Evolutionary conservation across 2,888 invertebrate genomes (phyloP).

Genomic region (Reticulitermes lucifugus): DNA sequence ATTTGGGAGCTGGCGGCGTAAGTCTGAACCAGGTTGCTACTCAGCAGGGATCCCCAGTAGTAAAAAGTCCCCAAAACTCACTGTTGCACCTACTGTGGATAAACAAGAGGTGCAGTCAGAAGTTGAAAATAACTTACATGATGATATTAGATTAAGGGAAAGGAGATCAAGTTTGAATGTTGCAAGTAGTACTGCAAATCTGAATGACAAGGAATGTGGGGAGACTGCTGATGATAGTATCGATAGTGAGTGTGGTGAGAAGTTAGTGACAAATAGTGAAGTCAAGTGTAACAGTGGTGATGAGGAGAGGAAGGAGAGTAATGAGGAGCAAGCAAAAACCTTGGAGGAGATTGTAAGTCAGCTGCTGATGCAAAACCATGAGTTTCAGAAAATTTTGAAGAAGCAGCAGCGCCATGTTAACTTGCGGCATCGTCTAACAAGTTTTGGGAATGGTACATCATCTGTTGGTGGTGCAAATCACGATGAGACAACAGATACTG

Average conservation of each 20-base stretch:
- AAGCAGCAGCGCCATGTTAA: slow-evolving; percentile 75
- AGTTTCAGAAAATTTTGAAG: slow-evolving; percentile 82
- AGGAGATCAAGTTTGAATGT: neutral
- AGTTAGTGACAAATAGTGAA: slow-evolving; percentile 10
- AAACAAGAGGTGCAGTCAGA: neutral
- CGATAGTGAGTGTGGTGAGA: slow-evolving; percentile 20
- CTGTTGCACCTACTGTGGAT: neutral
- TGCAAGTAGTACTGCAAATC: neutral
- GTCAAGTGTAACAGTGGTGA: neutral
- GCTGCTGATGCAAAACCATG: slow-evolving; percentile 83
- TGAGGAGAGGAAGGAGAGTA: slow-evolving; percentile 63
- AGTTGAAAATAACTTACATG: neutral
- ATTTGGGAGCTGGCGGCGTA: slow-evolving; percentile 77
- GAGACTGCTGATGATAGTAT: slow-evolving; percentile 16
- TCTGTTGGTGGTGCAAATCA: slow-evolving; percentile 18
- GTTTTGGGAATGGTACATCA: neutral
- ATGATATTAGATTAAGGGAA: neutral
- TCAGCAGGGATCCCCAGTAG: slow-evolving; percentile 20
- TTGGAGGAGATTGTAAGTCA: slow-evolving; percentile 85
- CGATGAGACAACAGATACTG: slow-evolving; percentile 58
- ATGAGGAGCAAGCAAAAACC: slow-evolving; percentile 66
- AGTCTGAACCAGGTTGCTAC: slow-evolving; percentile 76
- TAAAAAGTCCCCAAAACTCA: slow-evolving; percentile 10
- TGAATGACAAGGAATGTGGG: neutral
- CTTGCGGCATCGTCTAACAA: slow-evolving; percentile 67